Evolutionary conservation across 2,888 invertebrate genomes (phyloP).

Genomic region (Agonopterix arenella): DNA sequence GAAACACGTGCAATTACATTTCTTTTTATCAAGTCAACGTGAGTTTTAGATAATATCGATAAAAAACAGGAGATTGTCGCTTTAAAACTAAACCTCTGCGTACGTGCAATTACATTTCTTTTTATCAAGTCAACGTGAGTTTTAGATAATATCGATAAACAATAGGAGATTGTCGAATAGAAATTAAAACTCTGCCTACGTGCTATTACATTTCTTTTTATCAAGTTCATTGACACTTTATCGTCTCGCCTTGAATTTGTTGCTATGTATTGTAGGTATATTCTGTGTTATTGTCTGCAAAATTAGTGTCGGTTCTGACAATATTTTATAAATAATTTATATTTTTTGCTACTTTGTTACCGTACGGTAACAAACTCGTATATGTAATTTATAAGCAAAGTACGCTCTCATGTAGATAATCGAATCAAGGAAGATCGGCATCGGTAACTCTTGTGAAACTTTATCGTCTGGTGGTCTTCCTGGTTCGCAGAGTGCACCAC

Average conservation of each 20-base stretch:
- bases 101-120: conserved; percentile 31
- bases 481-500: conserved; percentile 24
- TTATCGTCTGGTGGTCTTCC: conserved; percentile 35
- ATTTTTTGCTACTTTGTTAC: too few species aligned
- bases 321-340: not conserved
- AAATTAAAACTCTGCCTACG: conserved; percentile 13
- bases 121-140: conserved; percentile 39
- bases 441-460: conserved; percentile 25
- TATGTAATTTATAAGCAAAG: too few species aligned
- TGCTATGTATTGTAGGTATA: conserved; percentile 19
- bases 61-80: not conserved
- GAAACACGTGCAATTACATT: conserved; percentile 25
- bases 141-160: not conserved
- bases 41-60: not conserved
- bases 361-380: too few species aligned
- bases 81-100: conserved; percentile 4
- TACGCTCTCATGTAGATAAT: conserved; percentile 12
- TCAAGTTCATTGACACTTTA: conserved; percentile 66
- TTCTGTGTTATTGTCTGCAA: conserved; percentile 24
- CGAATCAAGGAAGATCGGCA: conserved; percentile 19
- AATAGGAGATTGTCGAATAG: not conserved
- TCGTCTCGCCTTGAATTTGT: conserved; percentile 65
- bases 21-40: conserved; percentile 47
- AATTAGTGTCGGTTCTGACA: conserved; percentile 26
- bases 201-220: conserved; percentile 39